These are phyloP conservation scores for Zosterops pallidus DNA, from an alignment of 2,113 vertebrate genomes.

Conservation along the genomic window DNA sequence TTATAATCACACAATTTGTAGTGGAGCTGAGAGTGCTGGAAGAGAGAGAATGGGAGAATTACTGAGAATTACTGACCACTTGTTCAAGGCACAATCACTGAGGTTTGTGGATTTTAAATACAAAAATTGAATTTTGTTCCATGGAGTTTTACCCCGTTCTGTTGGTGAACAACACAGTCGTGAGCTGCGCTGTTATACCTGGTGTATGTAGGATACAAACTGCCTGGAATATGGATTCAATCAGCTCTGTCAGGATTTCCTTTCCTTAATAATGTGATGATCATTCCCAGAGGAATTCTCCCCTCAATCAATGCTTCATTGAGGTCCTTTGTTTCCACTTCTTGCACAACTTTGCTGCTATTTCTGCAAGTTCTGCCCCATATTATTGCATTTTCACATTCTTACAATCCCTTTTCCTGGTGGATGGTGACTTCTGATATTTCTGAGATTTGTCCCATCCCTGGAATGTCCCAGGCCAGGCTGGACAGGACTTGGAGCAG, in stretches of 20 bases:
- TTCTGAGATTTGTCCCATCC: neutral
- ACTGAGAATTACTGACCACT: neutral
- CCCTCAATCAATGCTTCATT: neutral
- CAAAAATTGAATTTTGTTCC: neutral
- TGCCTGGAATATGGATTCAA: neutral
- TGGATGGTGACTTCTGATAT: neutral
- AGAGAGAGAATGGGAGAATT: neutral
- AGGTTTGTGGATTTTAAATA: neutral
- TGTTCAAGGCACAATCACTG: neutral
- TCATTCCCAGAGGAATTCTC: neutral
- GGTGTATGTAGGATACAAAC: fast-evolving
- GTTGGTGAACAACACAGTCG: fast-evolving
- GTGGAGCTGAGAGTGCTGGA: neutral
- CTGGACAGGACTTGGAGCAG: fast-evolving
- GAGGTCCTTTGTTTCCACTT: neutral
- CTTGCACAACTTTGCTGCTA: neutral
- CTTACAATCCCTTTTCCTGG: neutral
- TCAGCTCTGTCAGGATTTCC: neutral
- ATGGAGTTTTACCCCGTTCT: neutral
- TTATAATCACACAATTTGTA: neutral
- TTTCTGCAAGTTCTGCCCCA: neutral
- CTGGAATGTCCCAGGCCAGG: neutral
- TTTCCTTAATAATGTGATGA: neutral
- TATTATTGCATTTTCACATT: neutral
- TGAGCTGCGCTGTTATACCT: neutral